phyloP scores from a whole-genome alignment of 2,113 vertebrate species.

The Marcusenius ussheri region DNA sequence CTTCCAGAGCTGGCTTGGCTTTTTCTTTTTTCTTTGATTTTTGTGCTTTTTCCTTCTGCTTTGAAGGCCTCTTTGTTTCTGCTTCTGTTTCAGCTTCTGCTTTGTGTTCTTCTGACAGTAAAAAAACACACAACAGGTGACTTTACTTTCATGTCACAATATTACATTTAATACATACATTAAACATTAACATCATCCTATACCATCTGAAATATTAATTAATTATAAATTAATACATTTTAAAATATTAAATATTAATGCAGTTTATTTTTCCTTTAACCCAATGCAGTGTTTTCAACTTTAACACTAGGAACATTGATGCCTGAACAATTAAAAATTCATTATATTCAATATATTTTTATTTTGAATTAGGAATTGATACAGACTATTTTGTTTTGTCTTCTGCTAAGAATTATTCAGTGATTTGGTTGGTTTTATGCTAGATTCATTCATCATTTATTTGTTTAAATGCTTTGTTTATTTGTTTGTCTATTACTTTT shows the following conservation, averaged over 20 bases:
- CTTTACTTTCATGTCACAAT: not conserved
- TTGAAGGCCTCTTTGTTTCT: not conserved
- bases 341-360: not conserved
- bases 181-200: not conserved
- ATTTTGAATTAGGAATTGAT: not conserved
- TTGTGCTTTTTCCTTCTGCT: not conserved
- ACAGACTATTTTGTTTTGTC: not conserved
- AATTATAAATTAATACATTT: not conserved
- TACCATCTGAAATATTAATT: not conserved
- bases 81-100: not conserved
- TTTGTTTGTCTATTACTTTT: not conserved
- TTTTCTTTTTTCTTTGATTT: not conserved
- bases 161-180: not conserved
- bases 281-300: not conserved
- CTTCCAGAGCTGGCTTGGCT: not conserved
- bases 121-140: not conserved
- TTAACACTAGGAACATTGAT: not conserved
- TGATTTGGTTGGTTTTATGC: not conserved
- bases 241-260: not conserved
- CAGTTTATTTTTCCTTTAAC: not conserved
- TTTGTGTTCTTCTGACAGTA: not conserved
- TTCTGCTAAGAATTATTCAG: not conserved
- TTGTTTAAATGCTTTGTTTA: not conserved
- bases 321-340: not conserved
- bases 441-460: not conserved